These are phyloP conservation scores for Aythya baeri DNA, from an alignment of 2,113 vertebrate species.

Conservation along the genomic window DNA sequence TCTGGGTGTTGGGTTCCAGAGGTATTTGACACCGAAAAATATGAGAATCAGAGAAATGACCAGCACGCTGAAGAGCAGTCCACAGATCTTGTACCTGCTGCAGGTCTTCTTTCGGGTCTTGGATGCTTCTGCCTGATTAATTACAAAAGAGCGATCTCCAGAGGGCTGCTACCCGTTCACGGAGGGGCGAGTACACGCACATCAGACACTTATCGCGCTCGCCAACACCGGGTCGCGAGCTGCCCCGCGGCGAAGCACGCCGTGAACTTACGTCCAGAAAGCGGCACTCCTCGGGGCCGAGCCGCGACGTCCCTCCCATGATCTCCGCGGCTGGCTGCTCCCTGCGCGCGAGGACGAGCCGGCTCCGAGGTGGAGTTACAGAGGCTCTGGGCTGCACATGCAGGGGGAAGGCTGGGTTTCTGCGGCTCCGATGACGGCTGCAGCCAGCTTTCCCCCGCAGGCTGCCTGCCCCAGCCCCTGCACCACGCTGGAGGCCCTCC, in stretches of 20 bases:
- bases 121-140: slow-evolving; percentile 73
- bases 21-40: slow-evolving; percentile 73
- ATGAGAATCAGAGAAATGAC: slow-evolving; percentile 71
- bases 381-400: slow-evolving; percentile 52
- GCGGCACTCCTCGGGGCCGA: slow-evolving; percentile 58
- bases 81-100: slow-evolving; percentile 73
- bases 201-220: neutral
- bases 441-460: neutral
- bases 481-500: no score
- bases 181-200: neutral
- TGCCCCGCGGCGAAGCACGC: neutral
- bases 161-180: neutral
- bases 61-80: slow-evolving; percentile 66
- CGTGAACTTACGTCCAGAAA: slow-evolving; percentile 75
- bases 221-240: neutral
- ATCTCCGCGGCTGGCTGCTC: slow-evolving; percentile 30
- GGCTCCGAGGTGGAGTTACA: slow-evolving; percentile 73
- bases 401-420: slow-evolving; percentile 29
- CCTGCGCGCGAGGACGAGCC: slow-evolving; percentile 36
- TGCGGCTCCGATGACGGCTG: neutral
- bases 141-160: neutral
- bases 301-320: slow-evolving; percentile 74
- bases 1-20: slow-evolving; percentile 73
- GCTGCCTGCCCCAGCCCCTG: neutral
- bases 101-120: slow-evolving; percentile 65